Evolutionary conservation across 2,888 invertebrate genomes (phyloP).

Genomic region (Pantelozetes paolii): DNA sequence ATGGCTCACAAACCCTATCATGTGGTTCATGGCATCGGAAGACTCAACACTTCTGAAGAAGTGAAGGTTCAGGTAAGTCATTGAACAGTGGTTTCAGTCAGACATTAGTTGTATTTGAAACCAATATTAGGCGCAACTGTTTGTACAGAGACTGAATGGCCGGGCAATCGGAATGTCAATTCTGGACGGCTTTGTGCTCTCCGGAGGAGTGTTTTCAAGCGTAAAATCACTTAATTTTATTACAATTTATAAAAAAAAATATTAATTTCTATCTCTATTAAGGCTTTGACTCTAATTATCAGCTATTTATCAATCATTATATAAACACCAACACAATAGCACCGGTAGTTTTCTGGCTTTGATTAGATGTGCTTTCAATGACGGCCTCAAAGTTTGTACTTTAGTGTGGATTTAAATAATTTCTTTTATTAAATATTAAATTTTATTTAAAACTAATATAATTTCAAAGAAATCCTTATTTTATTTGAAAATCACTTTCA

Average conservation of each 20-base stretch:
- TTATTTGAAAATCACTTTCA: too few species aligned
- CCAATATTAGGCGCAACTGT: constrained; percentile 30
- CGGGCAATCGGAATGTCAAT: constrained; percentile 32
- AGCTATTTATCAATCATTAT: constrained; percentile 22
- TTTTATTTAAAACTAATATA: too few species aligned
- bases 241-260: too few species aligned
- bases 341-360: neutral
- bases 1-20: constrained; percentile 41
- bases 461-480: too few species aligned
- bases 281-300: constrained; percentile 6
- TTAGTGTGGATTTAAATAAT: too few species aligned
- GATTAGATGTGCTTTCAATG: too few species aligned
- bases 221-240: constrained; percentile 30
- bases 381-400: neutral
- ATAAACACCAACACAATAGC: neutral
- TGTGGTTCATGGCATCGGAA: constrained; percentile 39
- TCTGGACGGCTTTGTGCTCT: constrained; percentile 36
- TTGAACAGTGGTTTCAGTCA: neutral
- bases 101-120: too few species aligned
- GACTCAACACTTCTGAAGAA: constrained; percentile 31
- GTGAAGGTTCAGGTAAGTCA: constrained; percentile 34
- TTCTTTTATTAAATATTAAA: too few species aligned
- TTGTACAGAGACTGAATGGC: constrained; percentile 35
- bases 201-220: constrained; percentile 40
- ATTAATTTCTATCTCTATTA: too few species aligned